Evolutionary conservation across 2,113 vertebrate species (phyloP), one percentile per base, ranked within the genome.

Genomic region (Eonycteris spelaea): DNA sequence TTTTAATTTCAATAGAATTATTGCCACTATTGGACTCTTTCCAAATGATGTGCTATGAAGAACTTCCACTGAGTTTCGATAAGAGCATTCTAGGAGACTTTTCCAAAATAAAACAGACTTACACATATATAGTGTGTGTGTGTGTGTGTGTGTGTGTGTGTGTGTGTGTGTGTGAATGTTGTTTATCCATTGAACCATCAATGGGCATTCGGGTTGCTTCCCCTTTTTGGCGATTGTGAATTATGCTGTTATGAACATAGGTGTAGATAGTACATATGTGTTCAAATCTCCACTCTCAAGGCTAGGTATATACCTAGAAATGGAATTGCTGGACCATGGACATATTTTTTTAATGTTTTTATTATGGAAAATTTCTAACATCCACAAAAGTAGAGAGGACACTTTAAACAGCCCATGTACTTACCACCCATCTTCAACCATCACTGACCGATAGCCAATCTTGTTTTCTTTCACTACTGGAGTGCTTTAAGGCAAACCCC

Each of bases 1-100:
- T 88, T 78, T 95, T 91, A 82, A 96, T 43, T 88, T 57, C 43
- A 79, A 83, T 79, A 85, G 24, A 68, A 74, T 90, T 91, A 71
- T 78, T 95, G 40, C 63, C 53, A 74, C 61, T 40, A 7, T 1
- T 55, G 92, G 87, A 48, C 22, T 67, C 70, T 93, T 86, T 95
- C 80, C 97, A 90, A 87, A 73, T 16, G 40, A 88, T 45, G 24
- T 57, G 57, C 26, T 65, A 26, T 6, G 10, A 85, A 92, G 63
- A 90, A 38, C 53, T 59, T 90, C 92, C 78, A n/a, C 22, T 33
- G 77, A 55, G 48, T 12, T 12, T 43, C 55, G 4, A 16, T 24
- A 43, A 90, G 73, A 85, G 89, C 63, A 40, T 10, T 38, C 51
- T 48, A 13, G 43, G 43, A 40, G 26, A 21, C 11, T 68, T 86